These are phyloP conservation scores for Enteromius argenteus DNA, from an alignment of 2,797 vertebrate genomes.

Conservation along the genomic window DNA sequence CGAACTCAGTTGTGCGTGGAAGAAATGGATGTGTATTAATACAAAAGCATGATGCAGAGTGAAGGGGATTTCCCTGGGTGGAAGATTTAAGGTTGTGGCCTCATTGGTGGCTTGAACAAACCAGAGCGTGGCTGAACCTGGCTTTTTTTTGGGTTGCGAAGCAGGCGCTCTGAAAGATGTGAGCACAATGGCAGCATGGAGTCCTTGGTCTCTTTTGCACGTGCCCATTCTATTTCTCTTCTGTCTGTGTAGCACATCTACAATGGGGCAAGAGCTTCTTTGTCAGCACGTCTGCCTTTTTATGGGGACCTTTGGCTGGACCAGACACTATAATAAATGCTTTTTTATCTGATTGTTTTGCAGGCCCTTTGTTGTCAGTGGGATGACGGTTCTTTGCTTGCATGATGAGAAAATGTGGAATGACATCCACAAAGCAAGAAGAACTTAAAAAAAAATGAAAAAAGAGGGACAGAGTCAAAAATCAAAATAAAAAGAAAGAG, in stretches of 20 bases:
- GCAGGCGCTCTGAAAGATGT: neutral
- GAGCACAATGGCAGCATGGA: neutral
- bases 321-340: constrained; percentile 47
- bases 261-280: constrained; percentile 66
- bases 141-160: constrained; percentile 5
- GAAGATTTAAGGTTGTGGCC: constrained; percentile 56
- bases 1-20: neutral
- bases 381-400: constrained; percentile 46
- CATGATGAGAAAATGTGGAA: constrained; percentile 66
- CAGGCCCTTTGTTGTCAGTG: constrained; percentile 37
- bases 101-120: constrained; percentile 58
- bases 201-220: constrained; percentile 54
- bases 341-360: constrained; percentile 68
- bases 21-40: constrained; percentile 11
- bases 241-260: constrained; percentile 55
- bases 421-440: constrained; percentile 60
- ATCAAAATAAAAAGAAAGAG: constrained; percentile 20
- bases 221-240: constrained; percentile 57
- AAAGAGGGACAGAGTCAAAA: constrained; percentile 23
- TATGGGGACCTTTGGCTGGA: constrained; percentile 67
- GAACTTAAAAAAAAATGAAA: constrained; percentile 8
- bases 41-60: constrained; percentile 15
- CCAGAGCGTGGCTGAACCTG: constrained; percentile 39
- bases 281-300: constrained; percentile 67
- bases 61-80: constrained; percentile 35